Evolutionary conservation across 2,113 vertebrate species (phyloP).

Genomic region (Chaetodon trifascialis): DNA sequence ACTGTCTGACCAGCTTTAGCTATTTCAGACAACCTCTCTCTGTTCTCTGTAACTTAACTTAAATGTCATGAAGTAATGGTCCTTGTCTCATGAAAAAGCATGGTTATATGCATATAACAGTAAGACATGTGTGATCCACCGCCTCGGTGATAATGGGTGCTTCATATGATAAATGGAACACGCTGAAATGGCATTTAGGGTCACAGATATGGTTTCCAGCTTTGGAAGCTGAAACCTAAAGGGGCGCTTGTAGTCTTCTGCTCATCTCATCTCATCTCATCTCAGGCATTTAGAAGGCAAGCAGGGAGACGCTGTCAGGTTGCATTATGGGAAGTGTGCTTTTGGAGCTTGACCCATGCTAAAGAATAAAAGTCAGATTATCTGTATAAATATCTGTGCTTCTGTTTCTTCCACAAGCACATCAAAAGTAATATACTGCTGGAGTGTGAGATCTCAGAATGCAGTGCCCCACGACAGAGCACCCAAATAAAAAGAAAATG

Average conservation of each 20-base stretch:
- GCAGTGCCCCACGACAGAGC: background rate
- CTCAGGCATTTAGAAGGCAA: background rate
- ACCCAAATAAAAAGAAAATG: no score
- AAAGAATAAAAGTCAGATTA: no score
- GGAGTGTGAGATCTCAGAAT: background rate
- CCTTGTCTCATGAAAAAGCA: background rate
- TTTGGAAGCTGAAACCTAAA: background rate
- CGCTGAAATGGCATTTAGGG: background rate
- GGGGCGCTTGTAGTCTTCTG: background rate
- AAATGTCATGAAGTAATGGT: background rate
- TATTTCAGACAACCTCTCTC: conserved; percentile 9
- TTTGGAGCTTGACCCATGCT: background rate
- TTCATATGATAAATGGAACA: background rate
- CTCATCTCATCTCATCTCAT: background rate
- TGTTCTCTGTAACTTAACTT: background rate
- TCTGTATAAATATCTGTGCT: no score
- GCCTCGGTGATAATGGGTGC: background rate
- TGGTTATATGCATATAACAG: background rate
- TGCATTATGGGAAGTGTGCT: background rate
- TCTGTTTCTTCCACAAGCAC: no score
- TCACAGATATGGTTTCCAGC: background rate
- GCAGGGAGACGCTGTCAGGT: background rate
- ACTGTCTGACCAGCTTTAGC: background rate
- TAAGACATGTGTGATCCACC: background rate
- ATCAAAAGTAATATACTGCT: background rate